Evolutionary conservation across 1,140 invertebrate genomes (phyloP).

Genomic region (Cepaea nemoralis): DNA sequence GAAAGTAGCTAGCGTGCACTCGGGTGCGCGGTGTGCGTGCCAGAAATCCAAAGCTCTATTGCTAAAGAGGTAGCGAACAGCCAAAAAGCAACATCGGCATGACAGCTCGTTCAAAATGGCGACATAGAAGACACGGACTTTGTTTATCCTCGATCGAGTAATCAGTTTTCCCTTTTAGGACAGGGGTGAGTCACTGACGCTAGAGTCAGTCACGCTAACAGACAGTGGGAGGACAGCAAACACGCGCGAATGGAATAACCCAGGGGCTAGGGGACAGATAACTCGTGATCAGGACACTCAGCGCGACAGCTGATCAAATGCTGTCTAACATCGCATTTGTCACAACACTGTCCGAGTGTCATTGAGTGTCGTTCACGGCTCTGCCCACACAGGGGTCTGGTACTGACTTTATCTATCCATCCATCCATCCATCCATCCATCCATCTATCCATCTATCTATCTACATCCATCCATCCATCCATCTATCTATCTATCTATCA

Average conservation of each 20-base stretch:
- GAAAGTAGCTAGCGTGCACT: no score
- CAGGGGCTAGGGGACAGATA: not conserved
- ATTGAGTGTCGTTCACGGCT: no score
- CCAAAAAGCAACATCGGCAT: not conserved
- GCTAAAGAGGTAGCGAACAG: not conserved
- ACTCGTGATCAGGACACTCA: not conserved
- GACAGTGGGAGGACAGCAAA: not conserved
- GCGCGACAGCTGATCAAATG: not conserved
- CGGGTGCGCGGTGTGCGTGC: no score
- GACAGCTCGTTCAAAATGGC: not conserved
- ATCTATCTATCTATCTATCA: no score
- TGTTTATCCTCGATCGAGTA: not conserved
- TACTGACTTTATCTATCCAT: no score
- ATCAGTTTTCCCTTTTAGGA: not conserved
- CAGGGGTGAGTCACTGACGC: not conserved
- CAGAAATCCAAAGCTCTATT: no score
- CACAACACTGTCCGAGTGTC: not conserved
- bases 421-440: no score
- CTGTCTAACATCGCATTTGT: not conserved
- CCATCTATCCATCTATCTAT: no score
- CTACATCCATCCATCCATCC: no score
- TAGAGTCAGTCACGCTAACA: not conserved
- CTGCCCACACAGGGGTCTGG: no score
- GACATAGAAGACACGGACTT: not conserved
- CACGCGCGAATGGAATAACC: not conserved